Conservation (phyloP, 2,888 invertebrate genomes). For the Parochlus steinenii region DNA sequence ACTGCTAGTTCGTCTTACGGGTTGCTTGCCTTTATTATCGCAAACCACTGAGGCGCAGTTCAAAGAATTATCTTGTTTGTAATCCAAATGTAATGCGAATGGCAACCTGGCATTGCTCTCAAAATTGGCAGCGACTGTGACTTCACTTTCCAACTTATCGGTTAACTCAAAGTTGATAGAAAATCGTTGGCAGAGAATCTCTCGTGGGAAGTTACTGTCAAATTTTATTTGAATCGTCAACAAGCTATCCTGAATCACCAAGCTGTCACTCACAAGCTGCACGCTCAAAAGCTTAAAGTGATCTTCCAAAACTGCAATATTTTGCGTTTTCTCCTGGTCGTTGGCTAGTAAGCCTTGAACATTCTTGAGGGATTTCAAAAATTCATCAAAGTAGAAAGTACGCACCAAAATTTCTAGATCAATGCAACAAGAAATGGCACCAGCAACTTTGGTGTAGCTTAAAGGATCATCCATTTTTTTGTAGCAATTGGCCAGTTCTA, state of each 20-base stretch:
- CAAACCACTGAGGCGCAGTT: conserved; percentile 59
- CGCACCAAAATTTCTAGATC: conserved; percentile 58
- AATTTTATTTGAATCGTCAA: conserved; percentile 38
- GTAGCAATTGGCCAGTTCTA: conserved; percentile 73
- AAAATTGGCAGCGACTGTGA: conserved; percentile 18
- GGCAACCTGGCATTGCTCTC: conserved; percentile 41
- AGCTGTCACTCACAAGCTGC: conserved; percentile 21
- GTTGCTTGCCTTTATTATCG: conserved; percentile 38
- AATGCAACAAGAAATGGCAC: conserved; percentile 58
- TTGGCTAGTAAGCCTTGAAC: conserved; percentile 37
- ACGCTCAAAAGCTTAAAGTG: conserved; percentile 31
- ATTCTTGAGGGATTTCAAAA: conserved; percentile 48
- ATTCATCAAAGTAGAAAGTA: conserved; percentile 66
- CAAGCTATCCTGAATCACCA: conserved; percentile 39
- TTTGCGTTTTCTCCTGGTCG: conserved; percentile 31
- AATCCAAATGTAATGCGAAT: conserved; percentile 54
- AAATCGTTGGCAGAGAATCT: conserved; percentile 43
- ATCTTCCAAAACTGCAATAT: conserved; percentile 24
- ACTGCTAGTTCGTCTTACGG: conserved; percentile 52
- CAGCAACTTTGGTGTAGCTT: conserved; percentile 61
- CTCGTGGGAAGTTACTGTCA: conserved; percentile 44
- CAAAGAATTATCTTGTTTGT: conserved; percentile 66
- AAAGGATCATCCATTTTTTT: conserved; percentile 54
- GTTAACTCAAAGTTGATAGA: conserved; percentile 20
- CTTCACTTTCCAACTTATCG: conserved; percentile 5